Evolutionary conservation across 2,113 vertebrate genomes (phyloP).

Genomic region (Chrysochloris asiatica): DNA sequence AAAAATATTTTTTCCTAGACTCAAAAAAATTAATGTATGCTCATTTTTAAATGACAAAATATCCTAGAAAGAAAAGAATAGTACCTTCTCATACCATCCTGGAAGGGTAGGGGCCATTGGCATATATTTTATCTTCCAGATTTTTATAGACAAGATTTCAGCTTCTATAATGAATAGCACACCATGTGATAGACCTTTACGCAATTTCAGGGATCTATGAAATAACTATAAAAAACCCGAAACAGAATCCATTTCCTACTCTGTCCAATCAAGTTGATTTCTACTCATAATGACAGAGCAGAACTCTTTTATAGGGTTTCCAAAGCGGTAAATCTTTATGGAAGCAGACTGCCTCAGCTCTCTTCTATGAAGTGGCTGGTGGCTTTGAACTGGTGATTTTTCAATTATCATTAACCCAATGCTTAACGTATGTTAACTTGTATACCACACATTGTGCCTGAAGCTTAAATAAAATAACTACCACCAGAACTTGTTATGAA

Average conservation of each 20-base stretch:
- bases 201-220: not conserved
- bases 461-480: too few species aligned
- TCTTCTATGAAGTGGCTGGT: too few species aligned
- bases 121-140: not conserved
- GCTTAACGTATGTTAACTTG: too few species aligned
- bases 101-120: not conserved
- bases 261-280: too few species aligned
- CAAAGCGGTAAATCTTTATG: too few species aligned
- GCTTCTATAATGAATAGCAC: slow-evolving; percentile 3
- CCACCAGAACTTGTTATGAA: not conserved
- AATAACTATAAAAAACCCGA: not conserved
- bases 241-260: too few species aligned
- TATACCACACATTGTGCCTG: too few species aligned
- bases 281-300: too few species aligned
- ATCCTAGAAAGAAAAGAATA: not conserved
- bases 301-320: too few species aligned
- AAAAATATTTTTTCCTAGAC: not conserved
- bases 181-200: not conserved
- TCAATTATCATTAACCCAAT: not conserved
- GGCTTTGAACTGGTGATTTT: too few species aligned
- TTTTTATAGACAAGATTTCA: slow-evolving; percentile 4
- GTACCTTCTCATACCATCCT: not conserved
- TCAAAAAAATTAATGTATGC: not conserved
- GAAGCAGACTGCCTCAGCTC: too few species aligned
- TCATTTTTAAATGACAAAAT: slow-evolving; percentile 22